Evolutionary conservation across 2,888 invertebrate species (phyloP), one percentile per base, ranked within the genome.

Genomic region (Protophormia terraenovae): DNA sequence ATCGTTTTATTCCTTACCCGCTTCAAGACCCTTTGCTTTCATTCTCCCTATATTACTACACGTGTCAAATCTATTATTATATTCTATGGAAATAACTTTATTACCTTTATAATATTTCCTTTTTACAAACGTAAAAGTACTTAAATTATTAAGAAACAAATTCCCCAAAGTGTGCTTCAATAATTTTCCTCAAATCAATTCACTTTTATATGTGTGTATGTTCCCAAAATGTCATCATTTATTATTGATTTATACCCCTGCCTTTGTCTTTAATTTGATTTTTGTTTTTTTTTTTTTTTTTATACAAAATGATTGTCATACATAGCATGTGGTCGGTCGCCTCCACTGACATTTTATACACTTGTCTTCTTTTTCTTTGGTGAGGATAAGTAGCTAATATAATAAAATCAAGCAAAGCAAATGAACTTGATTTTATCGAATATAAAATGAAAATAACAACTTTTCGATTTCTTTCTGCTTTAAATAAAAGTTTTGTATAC

Each of bases 271-370:
- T 14, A 50, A 55, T 3, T 55, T 24, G n/a, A n/a, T 55, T 19
- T 27, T 10, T 55, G 14, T 14, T 38, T 38, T 38, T 38, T 12
- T 14, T 38, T 38, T 38, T 38, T 12, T 38, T 14, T 38, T 38
- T 32, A 32, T 6, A 12, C 10, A 12, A 38, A 38, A 38, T 58
- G 14, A n/a, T 58, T 58, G 29, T 58, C 55, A 58, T 58, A 58
- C 55, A 58, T 58, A 58, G 55, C 55, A 58, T 58, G 55, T 58
- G 55, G 55, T 58, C 41, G n/a, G n/a, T n/a, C n/a, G n/a, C n/a
- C 14, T 41, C n/a, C n/a, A 14, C 5, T 32, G 10, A 32, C 6
- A 32, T 10, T 8, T 1, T 4, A n/a, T n/a, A 41, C 41, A 41
- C 41, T 41, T 41, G 41, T 41, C 12, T 41, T 41, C n/a, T 41